A percentile compares a stretch with the other conserved stretches of the same genome.
Conservation (phyloP, 2,888 invertebrate genomes). For the Microdon myrmicae region DNA sequence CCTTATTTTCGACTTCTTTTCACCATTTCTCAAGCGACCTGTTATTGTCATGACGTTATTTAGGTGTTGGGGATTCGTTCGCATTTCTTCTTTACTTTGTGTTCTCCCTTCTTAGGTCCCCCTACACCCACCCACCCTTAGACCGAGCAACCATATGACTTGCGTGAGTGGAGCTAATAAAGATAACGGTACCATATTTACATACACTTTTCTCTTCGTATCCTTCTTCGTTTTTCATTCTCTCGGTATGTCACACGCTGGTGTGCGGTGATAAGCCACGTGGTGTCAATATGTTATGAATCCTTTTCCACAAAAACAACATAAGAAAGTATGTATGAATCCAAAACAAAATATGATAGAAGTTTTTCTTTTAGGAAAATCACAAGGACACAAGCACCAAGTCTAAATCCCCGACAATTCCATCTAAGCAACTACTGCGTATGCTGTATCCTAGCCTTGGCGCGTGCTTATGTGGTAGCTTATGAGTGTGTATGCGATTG, state of each 20-base stretch:
- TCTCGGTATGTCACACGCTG: conserved; percentile 5
- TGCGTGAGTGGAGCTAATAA: conserved; percentile 53
- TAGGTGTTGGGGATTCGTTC: conserved; percentile 43
- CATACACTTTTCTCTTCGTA: conserved; percentile 32
- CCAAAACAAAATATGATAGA: conserved; percentile 16
- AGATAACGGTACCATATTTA: conserved; percentile 46
- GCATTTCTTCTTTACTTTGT: conserved; percentile 33
- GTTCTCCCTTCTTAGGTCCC: conserved; percentile 29
- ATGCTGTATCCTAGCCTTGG: neutral
- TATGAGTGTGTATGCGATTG: neutral
- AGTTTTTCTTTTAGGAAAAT: neutral
- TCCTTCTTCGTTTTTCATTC: conserved; percentile 6
- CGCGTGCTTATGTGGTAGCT: conserved; percentile 7
- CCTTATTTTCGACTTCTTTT: conserved; percentile 29
- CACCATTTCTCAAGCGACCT: conserved; percentile 27
- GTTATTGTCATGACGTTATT: conserved; percentile 51
- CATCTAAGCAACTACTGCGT: conserved; percentile 13
- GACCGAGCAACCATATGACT: conserved; percentile 25
- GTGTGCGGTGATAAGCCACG: conserved; percentile 35
- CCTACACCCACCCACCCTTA: too few relatives aligned
- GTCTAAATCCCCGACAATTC: conserved; percentile 42
- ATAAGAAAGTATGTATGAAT: conserved; percentile 38
- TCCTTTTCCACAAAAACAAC: conserved; percentile 41
- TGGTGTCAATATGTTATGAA: conserved; percentile 51
- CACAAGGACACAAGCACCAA: conserved; percentile 30